Percentiles rank a stretch among this genome's conserved stretches.
Conservation (phyloP, 1,140 invertebrate genomes). For the Paralvinella palmiformis region DNA sequence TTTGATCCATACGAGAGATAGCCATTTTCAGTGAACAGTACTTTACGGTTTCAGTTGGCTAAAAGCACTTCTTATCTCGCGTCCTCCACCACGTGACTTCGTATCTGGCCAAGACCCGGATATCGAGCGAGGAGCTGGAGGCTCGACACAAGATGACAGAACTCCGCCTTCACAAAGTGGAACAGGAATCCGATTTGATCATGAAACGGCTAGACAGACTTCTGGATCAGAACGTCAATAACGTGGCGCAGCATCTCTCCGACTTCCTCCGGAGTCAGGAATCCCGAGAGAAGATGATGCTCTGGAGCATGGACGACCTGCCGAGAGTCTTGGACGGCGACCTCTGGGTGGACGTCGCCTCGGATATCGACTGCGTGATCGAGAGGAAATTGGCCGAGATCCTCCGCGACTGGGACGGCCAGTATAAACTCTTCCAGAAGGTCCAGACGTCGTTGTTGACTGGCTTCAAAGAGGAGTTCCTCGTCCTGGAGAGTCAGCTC, state of each 20-base stretch:
- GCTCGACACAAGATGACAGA: constrained; percentile 13
- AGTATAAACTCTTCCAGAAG: background rate
- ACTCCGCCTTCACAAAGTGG: constrained; percentile 23
- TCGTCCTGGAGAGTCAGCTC: background rate
- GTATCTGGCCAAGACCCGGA: constrained; percentile 23
- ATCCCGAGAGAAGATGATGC: background rate
- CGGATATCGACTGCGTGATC: background rate
- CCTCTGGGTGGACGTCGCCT: background rate
- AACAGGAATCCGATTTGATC: constrained; percentile 20
- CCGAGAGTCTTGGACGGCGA: background rate
- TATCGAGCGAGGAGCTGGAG: constrained; percentile 24
- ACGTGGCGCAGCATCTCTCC: background rate
- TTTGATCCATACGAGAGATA: no score
- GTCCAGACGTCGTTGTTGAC: background rate
- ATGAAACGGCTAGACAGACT: constrained; percentile 13
- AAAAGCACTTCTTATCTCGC: constrained; percentile 25
- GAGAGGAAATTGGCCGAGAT: background rate
- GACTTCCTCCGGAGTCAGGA: background rate
- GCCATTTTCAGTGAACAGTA: background rate
- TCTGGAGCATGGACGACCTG: background rate
- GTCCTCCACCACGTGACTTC: constrained; percentile 25
- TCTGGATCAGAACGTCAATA: constrained; percentile 7
- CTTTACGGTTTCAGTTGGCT: constrained; percentile 27
- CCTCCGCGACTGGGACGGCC: background rate
- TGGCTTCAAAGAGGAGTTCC: constrained; percentile 3